A percentile compares a stretch with the other conserved stretches of the same genome.
These are phyloP conservation scores for Cervus canadensis DNA, from an alignment of 2,113 vertebrate genomes.

Conservation along the genomic window DNA sequence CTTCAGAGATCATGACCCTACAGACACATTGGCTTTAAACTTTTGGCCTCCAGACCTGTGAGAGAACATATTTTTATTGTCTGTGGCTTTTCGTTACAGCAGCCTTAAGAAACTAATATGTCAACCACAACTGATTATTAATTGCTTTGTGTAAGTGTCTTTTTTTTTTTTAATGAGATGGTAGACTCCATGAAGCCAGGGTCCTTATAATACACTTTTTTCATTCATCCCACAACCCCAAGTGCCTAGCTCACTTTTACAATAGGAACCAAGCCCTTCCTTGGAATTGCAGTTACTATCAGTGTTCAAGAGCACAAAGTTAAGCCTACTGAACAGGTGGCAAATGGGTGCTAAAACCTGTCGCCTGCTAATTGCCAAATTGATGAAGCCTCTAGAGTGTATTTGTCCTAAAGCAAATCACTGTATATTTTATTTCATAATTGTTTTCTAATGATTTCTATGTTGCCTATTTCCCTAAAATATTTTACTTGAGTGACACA, in stretches of 20 bases:
- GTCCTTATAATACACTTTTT: neutral
- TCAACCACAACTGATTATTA: neutral
- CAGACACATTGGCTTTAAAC: neutral
- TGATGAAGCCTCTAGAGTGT: constrained; percentile 52
- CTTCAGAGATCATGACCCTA: neutral
- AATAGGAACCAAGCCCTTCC: neutral
- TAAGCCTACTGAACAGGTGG: constrained; percentile 57
- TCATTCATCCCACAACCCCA: neutral
- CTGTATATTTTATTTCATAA: constrained; percentile 61
- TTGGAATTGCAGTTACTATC: neutral
- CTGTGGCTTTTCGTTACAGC: neutral
- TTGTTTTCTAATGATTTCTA: constrained; percentile 72
- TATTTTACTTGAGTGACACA: constrained; percentile 66
- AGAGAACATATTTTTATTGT: neutral
- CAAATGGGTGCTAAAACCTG: constrained; percentile 67
- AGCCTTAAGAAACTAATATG: neutral
- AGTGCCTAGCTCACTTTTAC: neutral
- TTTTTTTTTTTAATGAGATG: neutral
- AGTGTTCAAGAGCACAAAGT: neutral
- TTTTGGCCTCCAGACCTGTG: neutral
- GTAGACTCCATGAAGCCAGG: neutral
- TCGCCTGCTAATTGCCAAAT: constrained; percentile 63
- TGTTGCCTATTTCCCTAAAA: constrained; percentile 54
- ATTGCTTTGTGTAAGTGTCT: neutral
- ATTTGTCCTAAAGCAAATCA: constrained; percentile 64